A percentile compares a stretch with the other conserved stretches of the same genome.
Evolutionary conservation across 2,888 invertebrate species (phyloP).

Genomic region (Eristalis pertinax): DNA sequence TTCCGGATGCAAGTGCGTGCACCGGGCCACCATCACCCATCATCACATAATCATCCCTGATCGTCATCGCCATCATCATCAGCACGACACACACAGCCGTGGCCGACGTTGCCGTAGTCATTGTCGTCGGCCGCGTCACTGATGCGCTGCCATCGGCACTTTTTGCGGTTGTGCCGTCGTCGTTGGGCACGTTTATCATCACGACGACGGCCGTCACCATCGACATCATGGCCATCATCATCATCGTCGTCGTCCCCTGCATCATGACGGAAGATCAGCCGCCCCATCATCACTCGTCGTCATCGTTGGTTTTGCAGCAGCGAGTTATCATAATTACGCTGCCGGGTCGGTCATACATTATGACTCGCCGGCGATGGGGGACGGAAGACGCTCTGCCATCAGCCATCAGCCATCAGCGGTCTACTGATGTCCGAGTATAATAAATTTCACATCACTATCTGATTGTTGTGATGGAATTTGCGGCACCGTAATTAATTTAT

Average conservation of each 20-base stretch:
- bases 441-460: slow-evolving; percentile 67
- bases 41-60: slow-evolving; percentile 67
- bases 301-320: slow-evolving; percentile 45
- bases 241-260: slow-evolving; percentile 26
- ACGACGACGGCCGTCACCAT: slow-evolving; percentile 49
- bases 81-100: slow-evolving; percentile 1
- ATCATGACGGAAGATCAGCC: slow-evolving; percentile 56
- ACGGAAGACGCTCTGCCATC: slow-evolving; percentile 33
- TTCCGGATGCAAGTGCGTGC: slow-evolving; percentile 69
- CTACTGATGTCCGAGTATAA: slow-evolving; percentile 59
- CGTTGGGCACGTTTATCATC: slow-evolving; percentile 49
- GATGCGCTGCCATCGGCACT: slow-evolving; percentile 35
- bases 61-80: slow-evolving; percentile 48
- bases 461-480: slow-evolving; percentile 69
- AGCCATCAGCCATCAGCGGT: slow-evolving; percentile 38
- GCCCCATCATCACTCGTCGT: slow-evolving; percentile 56
- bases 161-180: slow-evolving; percentile 54
- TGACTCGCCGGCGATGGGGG: slow-evolving; percentile 7
- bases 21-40: slow-evolving; percentile 56
- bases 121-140: slow-evolving; percentile 33
- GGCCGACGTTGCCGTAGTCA: slow-evolving; percentile 35
- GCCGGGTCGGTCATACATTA: slow-evolving; percentile 47
- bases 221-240: slow-evolving; percentile 49
- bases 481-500: slow-evolving; percentile 68
- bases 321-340: slow-evolving; percentile 65